Evolutionary conservation across 2,888 invertebrate species (phyloP).

Genomic region (Salticus scenicus): DNA sequence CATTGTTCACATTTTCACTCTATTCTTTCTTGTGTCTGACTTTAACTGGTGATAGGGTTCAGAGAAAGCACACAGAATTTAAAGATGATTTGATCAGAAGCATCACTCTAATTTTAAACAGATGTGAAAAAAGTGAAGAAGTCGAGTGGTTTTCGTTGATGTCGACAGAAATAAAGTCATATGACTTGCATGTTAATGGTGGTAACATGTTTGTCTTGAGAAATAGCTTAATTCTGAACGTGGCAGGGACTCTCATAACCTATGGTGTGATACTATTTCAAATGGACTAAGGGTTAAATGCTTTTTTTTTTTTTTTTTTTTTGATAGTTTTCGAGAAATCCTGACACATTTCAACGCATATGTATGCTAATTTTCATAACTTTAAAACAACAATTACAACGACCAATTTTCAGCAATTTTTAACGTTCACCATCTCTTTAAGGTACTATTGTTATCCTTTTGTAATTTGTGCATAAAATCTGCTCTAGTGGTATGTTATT

Average conservation of each 20-base stretch:
- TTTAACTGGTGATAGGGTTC: slow-evolving; percentile 15
- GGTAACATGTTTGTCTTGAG: slow-evolving; percentile 47
- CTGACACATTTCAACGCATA: no score
- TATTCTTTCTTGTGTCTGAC: slow-evolving; percentile 23
- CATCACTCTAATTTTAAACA: not conserved
- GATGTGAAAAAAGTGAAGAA: not conserved
- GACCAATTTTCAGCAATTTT: no score
- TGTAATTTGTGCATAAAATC: no score
- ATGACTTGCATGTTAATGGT: slow-evolving; percentile 31
- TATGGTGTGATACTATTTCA: slow-evolving; percentile 47
- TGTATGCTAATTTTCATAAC: no score
- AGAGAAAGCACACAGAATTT: not conserved
- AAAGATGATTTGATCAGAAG: slow-evolving; percentile 2
- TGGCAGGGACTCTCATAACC: slow-evolving; percentile 35
- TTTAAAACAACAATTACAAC: no score
- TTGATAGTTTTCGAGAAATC: no score
- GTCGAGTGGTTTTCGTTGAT: not conserved
- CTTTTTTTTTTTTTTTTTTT: no score
- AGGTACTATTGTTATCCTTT: no score
- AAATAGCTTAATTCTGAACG: slow-evolving; percentile 27
- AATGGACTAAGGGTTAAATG: slow-evolving; percentile 34
- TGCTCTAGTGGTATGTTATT: no score
- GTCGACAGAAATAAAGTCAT: not conserved
- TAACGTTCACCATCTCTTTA: no score
- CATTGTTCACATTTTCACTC: not conserved